Base-by-base conservation (phyloP, 2,888 invertebrate species). In the Plebejus anna region DNA sequence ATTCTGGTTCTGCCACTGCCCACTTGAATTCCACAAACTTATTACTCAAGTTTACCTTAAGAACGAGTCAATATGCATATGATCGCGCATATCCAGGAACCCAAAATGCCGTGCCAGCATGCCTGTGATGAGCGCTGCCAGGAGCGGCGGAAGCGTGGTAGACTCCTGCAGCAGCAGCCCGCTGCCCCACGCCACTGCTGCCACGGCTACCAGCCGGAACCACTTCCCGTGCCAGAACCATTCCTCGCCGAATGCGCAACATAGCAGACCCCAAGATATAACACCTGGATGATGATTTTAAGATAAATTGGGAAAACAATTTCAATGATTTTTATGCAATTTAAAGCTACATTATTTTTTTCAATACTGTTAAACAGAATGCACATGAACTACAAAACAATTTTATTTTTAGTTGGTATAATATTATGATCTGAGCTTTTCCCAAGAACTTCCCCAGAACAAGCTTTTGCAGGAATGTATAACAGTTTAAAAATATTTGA, bases 161-260 rank as follows among this genome's bases (percentile, higher is more conserved):
- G 84, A 42, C 55, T 83, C 82, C 66, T 89, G 86, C 5, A 92
- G 81, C 0, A 84, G 78, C 71, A 86, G 85, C 0, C 91, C 91
- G 70, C 86, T 85, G 22, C 81, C 83, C 92, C 92, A 94, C 0
- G 90, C 92, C 11, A 87, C 81, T 5, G 83, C 81, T 0, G 82
- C 88, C 0, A 92, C 88, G 1, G 84, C 80, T 0, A 84, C 82
- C 57, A 91, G 76, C 7, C 85, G 86, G 79, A 91, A 90, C 89
- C 89, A 92, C 0, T 82, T 82, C 0, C 91, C 92, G 71, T 88
- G 82, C 88, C 87, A 90, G 28, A 83, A 79, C 92, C 92, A 93
- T 28, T 81, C 84, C 0, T 88, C 86, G 42, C 90, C 91, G 78
- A 85, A 91, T 3, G 86, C 83, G 73, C 84, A 83, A 89, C 89